phyloP scores from a whole-genome alignment of 2,113 vertebrate genomes.

The Microtus montanus region DNA sequence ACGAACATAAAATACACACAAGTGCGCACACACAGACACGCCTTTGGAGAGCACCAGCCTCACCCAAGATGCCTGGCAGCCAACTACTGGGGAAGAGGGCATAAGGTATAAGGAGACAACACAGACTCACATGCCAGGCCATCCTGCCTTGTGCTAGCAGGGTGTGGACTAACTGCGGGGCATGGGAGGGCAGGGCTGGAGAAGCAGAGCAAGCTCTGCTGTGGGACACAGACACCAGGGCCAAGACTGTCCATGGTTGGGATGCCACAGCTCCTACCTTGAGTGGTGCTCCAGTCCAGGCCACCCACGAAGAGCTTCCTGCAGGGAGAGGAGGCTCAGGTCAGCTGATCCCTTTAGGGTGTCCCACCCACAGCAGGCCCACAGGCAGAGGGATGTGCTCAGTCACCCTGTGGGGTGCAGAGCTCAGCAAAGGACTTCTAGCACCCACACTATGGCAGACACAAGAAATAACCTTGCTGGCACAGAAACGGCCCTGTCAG shows the following conservation, averaged over 20 bases:
- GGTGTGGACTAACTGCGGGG: background rate
- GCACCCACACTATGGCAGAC: background rate
- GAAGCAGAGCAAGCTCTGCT: background rate
- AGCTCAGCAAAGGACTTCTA: background rate
- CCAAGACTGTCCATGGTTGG: background rate
- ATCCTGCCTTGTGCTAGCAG: background rate
- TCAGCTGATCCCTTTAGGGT: background rate
- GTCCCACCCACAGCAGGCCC: background rate
- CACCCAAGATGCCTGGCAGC: background rate
- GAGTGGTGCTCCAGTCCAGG: constrained; percentile 99
- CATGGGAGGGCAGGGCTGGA: background rate
- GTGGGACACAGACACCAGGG: background rate
- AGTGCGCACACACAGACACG: background rate
- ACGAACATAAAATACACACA: background rate
- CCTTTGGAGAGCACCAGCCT: background rate
- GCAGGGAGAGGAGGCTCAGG: constrained; percentile 77
- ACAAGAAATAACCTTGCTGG: background rate
- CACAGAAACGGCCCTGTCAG: background rate
- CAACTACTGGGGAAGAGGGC: accelerated
- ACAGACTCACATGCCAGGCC: no score
- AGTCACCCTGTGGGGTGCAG: background rate
- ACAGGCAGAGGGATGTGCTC: background rate
- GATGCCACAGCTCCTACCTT: constrained; percentile 89
- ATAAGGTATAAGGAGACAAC: no score
- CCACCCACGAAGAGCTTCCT: constrained; percentile 99